phyloP scores from a whole-genome alignment of 2,888 invertebrate species.

The Apodemia mormo region DNA sequence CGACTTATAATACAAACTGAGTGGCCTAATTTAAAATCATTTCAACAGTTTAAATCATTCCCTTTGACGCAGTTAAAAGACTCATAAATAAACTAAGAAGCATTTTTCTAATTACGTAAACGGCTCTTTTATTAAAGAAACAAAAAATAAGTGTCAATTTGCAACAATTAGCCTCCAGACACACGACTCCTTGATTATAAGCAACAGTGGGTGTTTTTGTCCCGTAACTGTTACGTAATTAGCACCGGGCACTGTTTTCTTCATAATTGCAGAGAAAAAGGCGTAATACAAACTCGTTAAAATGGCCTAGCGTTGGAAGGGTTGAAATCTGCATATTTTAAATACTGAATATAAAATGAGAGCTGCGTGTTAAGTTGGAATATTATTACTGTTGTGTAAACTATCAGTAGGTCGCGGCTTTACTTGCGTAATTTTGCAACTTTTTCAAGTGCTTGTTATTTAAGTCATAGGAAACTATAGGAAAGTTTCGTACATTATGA shows the following conservation, averaged over 20 bases:
- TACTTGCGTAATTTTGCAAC: too few species aligned
- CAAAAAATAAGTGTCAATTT: constrained; percentile 32
- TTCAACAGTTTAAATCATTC: not conserved
- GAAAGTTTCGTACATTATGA: too few species aligned
- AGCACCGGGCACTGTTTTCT: constrained; percentile 2
- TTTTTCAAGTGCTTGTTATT: too few species aligned
- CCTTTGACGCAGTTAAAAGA: constrained; percentile 7
- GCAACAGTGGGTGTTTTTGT: constrained; percentile 26
- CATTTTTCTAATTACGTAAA: constrained; percentile 2
- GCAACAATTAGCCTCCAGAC: constrained; percentile 30
- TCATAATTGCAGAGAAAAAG: constrained; percentile 13
- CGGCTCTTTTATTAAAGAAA: constrained; percentile 12
- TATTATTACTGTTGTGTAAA: not conserved
- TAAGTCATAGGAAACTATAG: too few species aligned
- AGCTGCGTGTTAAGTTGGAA: not conserved
- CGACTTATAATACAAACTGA: not conserved
- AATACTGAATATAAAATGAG: constrained; percentile 9
- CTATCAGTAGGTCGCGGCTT: too few species aligned
- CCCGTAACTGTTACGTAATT: constrained; percentile 18
- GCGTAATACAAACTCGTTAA: constrained; percentile 19
- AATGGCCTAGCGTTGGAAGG: constrained; percentile 9
- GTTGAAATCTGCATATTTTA: constrained; percentile 12
- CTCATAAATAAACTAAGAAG: not conserved
- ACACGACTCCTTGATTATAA: constrained; percentile 32
- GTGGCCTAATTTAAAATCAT: not conserved